Percentiles rank a stretch among this genome's conserved stretches.
phyloP scores from a whole-genome alignment of 1,140 invertebrate genomes.

The Drosophila asahinai region DNA sequence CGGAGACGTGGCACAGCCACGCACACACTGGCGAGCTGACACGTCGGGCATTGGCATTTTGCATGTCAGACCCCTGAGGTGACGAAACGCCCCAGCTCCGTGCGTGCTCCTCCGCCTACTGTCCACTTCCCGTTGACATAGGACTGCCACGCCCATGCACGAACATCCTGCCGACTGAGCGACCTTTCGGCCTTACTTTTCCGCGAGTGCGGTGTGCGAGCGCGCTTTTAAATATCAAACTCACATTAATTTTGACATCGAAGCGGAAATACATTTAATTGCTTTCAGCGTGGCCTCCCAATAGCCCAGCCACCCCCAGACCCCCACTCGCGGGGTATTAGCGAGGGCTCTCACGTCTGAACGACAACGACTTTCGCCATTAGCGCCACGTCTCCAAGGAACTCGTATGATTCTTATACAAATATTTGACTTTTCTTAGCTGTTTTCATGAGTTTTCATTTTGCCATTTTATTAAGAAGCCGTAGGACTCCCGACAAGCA shows the following conservation, averaged over 20 bases:
- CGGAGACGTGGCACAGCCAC: constrained; percentile 12
- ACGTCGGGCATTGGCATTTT: constrained; percentile 36
- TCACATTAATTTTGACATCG: constrained; percentile 79
- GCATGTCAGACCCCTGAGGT: constrained; percentile 63
- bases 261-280: constrained; percentile 83
- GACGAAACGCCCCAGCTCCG: constrained; percentile 39
- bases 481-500: not conserved
- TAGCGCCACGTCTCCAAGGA: constrained; percentile 56
- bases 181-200: constrained; percentile 5
- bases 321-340: not conserved
- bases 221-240: constrained; percentile 75
- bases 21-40: constrained; percentile 7
- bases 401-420: constrained; percentile 48
- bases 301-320: not conserved
- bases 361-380: constrained; percentile 62
- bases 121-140: constrained; percentile 33
- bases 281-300: constrained; percentile 53
- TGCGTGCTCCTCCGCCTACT: not conserved
- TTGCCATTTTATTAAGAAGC: constrained; percentile 71
- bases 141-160: constrained; percentile 51
- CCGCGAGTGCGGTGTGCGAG: constrained; percentile 49
- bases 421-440: constrained; percentile 59
- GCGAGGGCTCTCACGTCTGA: constrained; percentile 24
- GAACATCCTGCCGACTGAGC: constrained; percentile 10
- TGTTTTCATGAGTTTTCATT: constrained; percentile 67